Conservation (phyloP, 2,888 invertebrate species). For the Aricia artaxerxes region DNA sequence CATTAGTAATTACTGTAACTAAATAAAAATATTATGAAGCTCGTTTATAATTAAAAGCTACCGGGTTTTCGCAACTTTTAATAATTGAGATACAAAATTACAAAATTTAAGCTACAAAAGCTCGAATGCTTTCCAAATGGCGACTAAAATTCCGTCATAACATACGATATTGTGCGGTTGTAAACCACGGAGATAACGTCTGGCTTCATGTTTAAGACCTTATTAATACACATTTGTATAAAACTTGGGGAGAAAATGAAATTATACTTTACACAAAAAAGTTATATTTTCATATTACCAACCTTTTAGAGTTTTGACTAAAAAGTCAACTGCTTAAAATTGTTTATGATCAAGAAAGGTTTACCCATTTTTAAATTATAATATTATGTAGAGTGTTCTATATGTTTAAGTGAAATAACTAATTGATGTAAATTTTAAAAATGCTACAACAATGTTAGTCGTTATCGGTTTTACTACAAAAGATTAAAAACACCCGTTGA, state of each 20-base stretch:
- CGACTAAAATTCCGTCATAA: constrained; percentile 40
- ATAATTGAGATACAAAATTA: neutral
- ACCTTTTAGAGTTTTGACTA: too few relatives aligned
- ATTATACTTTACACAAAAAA: constrained; percentile 12
- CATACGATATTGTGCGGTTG: constrained; percentile 36
- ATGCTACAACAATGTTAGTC: too few relatives aligned
- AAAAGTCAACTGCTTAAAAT: neutral
- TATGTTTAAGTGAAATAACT: neutral
- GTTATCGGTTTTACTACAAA: too few relatives aligned
- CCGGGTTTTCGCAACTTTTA: neutral
- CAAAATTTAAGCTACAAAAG: neutral
- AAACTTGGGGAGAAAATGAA: constrained; percentile 10
- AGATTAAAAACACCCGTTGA: too few relatives aligned
- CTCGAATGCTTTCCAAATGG: constrained; percentile 31
- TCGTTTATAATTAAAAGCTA: neutral
- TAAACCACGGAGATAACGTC: constrained; percentile 32
- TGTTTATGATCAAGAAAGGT: neutral
- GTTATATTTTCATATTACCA: neutral
- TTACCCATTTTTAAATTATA: neutral
- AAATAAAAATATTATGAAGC: too few relatives aligned
- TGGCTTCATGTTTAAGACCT: constrained; percentile 27
- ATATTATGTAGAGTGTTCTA: neutral
- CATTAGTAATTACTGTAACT: too few relatives aligned
- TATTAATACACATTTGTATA: constrained; percentile 31
- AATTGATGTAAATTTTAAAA: too few relatives aligned